Percentiles rank a stretch among this genome's conserved stretches.
These are phyloP conservation scores for Pristionchus maxplancki DNA, from an alignment of 2,888 invertebrate species.

Conservation along the genomic window DNA sequence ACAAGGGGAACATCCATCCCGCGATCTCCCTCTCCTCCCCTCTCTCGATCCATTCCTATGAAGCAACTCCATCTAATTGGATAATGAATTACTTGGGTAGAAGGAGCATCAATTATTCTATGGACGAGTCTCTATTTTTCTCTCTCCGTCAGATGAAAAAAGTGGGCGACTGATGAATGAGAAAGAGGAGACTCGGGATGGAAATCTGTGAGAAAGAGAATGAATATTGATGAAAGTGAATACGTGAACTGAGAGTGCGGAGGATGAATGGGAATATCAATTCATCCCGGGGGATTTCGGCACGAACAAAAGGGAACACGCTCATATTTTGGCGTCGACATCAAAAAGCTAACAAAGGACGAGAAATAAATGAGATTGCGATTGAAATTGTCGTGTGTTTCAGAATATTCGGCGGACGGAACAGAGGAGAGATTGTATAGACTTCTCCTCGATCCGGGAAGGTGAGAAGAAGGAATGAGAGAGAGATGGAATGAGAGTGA, in stretches of 20 bases:
- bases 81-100: slow-evolving; percentile 3
- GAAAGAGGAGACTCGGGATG: neutral
- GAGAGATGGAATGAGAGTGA: neutral
- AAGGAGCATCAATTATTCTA: neutral
- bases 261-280: neutral
- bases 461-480: slow-evolving; percentile 1
- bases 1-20: neutral
- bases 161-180: neutral
- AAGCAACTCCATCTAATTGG: neutral
- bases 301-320: neutral
- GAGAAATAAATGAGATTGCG: neutral
- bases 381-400: slow-evolving; percentile 47
- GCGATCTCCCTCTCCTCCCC: slow-evolving; percentile 4
- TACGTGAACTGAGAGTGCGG: slow-evolving; percentile 23
- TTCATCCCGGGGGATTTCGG: neutral
- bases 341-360: neutral
- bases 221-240: slow-evolving; percentile 40
- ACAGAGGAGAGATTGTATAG: slow-evolving; percentile 74
- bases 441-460: slow-evolving; percentile 67
- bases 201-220: slow-evolving; percentile 8
- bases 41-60: neutral
- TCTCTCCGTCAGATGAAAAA: slow-evolving; percentile 12
- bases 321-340: neutral
- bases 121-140: neutral
- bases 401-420: slow-evolving; percentile 68